These are phyloP conservation scores for Hassar affinis DNA, from an alignment of 2,113 vertebrate species.

Conservation along the genomic window DNA sequence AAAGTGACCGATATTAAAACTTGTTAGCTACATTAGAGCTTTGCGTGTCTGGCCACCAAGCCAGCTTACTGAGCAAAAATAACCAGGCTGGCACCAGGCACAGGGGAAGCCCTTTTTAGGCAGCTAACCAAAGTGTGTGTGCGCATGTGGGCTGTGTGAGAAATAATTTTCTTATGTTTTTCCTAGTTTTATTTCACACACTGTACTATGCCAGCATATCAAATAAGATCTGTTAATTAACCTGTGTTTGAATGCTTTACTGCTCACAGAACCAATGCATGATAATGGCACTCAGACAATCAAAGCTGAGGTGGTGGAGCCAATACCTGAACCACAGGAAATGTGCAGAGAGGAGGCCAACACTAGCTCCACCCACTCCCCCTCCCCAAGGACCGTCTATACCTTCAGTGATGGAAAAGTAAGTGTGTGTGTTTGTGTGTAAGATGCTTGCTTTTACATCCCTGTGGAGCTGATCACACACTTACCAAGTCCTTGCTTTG, in stretches of 20 bases:
- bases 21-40: constrained; percentile 70
- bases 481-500: not conserved
- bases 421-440: constrained; percentile 22
- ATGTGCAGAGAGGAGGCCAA: constrained; percentile 77
- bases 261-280: constrained; percentile 75
- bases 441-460: not conserved
- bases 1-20: constrained; percentile 70
- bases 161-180: constrained; percentile 2
- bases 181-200: constrained; percentile 4
- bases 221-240: constrained; percentile 6
- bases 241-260: constrained; percentile 41
- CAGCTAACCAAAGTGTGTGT: constrained; percentile 7
- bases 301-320: constrained; percentile 77
- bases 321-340: constrained; percentile 74
- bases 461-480: not conserved
- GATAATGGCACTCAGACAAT: constrained; percentile 83
- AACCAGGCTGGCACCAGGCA: constrained; percentile 57
- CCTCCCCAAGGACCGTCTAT: constrained; percentile 76
- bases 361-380: constrained; percentile 79
- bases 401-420: constrained; percentile 81
- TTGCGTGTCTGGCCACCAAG: constrained; percentile 65
- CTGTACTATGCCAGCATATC: not conserved
- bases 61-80: constrained; percentile 71
- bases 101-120: constrained; percentile 35
- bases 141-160: not conserved